Evolutionary conservation across 2,888 invertebrate genomes (phyloP).

Genomic region (Resseliella maxima): DNA sequence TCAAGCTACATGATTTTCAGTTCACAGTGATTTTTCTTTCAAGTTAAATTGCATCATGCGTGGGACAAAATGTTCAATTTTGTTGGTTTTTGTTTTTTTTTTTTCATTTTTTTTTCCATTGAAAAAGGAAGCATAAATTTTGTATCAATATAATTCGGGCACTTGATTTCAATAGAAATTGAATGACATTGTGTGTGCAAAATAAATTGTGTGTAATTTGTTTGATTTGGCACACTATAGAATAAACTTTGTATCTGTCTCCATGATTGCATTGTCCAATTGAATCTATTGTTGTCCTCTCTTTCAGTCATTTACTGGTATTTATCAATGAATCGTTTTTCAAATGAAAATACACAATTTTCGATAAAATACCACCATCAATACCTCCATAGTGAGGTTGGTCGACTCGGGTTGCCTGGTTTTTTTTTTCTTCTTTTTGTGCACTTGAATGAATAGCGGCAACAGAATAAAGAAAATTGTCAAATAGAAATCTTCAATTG

Average conservation of each 20-base stretch:
- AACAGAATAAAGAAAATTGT: background rate
- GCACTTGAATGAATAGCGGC: background rate
- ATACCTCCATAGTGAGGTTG: too few species aligned
- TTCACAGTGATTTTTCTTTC: background rate
- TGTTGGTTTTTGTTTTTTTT: too few species aligned
- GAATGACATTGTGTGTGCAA: background rate
- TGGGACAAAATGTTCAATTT: too few species aligned
- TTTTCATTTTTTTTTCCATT: background rate
- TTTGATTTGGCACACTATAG: background rate
- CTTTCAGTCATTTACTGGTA: too few species aligned
- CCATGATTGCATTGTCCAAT: background rate
- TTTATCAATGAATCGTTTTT: background rate
- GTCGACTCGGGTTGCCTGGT: too few species aligned
- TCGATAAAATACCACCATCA: background rate
- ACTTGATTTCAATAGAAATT: constrained; percentile 24
- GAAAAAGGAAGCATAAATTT: constrained; percentile 12
- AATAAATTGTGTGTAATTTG: constrained; percentile 12
- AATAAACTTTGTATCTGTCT: background rate
- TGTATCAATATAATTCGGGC: background rate
- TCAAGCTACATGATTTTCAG: background rate
- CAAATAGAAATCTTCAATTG: background rate
- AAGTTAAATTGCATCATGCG: background rate
- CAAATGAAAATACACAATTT: background rate
- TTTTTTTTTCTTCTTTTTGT: background rate
- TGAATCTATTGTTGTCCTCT: background rate